Evolutionary conservation across 2,797 vertebrate species (phyloP), one percentile per base, ranked within the genome.

Genomic region (Discoglossus pictus): DNA sequence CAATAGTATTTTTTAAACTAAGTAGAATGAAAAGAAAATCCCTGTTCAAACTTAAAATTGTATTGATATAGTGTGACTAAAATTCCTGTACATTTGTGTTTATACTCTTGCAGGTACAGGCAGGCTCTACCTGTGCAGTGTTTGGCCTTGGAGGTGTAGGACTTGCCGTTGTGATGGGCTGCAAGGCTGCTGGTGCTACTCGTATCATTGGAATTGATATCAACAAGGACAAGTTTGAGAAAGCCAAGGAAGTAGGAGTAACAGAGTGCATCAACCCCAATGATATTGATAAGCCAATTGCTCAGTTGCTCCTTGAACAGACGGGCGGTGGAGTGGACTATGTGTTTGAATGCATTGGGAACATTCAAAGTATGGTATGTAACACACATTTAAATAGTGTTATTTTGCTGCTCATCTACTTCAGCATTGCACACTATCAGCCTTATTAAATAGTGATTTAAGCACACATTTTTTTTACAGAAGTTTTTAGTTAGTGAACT

Each of bases 101-200:
- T 1, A 0, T 59, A 35, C 17, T 51, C 71, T 20, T 35, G 2
- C 69, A 98, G 94, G 94, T 98, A 12, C 86, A 92, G 44, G 76
- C 91, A 6, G 93, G 93, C 43, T 95, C 94, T 7, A 92, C 86
- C 0, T 97, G 93, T 2, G 93, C 84, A 0, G n/a, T 95, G 1
- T 98, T 98, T 0, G 95, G 94, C 52, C 82, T 97, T 0, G 93
- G 94, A 51, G 93, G 93, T 11, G 93, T 97, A 0, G 93, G 93
- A 2, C 80, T 98, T 20, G 93, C 91, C 0, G 90, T 80, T 10
- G 12, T 95, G 42, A 95, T 95, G 73, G 94, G 91, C 67, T 97
- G 92, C 79, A 92, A 94, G 72, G 81, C 8, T 0, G 92, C 90
- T 0, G 94, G 94, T n/a, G 93, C 95, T 20, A 87, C 91, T 56